Percentiles rank a stretch among this genome's conserved stretches.
Conservation (phyloP, 2,888 invertebrate species). For the Spodoptera littoralis region DNA sequence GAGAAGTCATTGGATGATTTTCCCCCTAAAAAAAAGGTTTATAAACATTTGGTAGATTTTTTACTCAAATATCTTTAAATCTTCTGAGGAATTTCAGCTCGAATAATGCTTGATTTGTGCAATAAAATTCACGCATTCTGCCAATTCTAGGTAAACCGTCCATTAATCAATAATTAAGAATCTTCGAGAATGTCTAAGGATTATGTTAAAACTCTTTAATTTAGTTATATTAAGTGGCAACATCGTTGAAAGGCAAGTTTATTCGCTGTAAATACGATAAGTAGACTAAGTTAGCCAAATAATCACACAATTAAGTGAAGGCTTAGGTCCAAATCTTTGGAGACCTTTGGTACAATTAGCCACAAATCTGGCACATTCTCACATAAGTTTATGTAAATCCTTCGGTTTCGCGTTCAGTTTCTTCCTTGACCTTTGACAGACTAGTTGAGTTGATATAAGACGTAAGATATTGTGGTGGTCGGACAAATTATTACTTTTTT, state of each 20-base stretch:
- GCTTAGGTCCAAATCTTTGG: conserved; percentile 68
- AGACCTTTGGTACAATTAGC: conserved; percentile 49
- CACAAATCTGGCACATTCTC: conserved; percentile 14
- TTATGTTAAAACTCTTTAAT: conserved; percentile 29
- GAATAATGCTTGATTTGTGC: no score
- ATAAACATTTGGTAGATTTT: no score
- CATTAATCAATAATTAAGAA: conserved; percentile 27
- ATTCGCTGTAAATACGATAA: conserved; percentile 73
- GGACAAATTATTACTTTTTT: no score
- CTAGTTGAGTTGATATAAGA: no score
- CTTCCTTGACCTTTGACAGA: no score
- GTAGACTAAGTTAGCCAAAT: conserved; percentile 72
- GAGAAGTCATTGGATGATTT: no score
- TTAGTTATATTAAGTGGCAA: conserved; percentile 51
- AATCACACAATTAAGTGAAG: conserved; percentile 77
- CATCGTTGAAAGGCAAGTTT: conserved; percentile 55
- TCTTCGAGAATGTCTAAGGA: conserved; percentile 30
- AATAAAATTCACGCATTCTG: neutral
- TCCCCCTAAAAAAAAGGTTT: no score
- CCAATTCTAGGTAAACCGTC: conserved; percentile 5
- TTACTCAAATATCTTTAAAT: no score
- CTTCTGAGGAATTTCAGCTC: no score
- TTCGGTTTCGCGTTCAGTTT: no score
- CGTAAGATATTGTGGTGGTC: no score
- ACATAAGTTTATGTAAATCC: conserved; percentile 3